These are phyloP conservation scores for Salminus brasiliensis DNA, from an alignment of 2,113 vertebrate genomes.

Conservation along the genomic window DNA sequence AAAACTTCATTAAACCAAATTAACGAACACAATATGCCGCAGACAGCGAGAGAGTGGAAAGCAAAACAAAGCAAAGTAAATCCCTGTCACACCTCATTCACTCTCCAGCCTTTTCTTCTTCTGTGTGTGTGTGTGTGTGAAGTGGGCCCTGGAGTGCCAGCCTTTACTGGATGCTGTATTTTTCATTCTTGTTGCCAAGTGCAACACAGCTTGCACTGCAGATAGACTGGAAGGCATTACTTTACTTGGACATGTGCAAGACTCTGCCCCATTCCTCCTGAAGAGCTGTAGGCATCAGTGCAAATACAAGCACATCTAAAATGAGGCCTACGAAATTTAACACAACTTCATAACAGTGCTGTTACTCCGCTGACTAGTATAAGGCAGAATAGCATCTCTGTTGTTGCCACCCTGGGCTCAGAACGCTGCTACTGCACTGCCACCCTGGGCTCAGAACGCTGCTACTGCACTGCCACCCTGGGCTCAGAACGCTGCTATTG, in stretches of 20 bases:
- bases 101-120: not conserved
- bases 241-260: not conserved
- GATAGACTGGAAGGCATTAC: not conserved
- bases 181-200: not conserved
- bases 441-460: no score
- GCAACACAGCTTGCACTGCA: not conserved
- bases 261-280: not conserved
- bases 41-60: not conserved
- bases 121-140: not conserved
- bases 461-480: no score
- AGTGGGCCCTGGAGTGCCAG: not conserved
- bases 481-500: no score
- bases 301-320: no score
- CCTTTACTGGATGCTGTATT: not conserved
- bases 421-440: no score
- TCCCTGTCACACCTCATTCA: not conserved
- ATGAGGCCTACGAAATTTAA: no score
- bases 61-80: slow-evolving; percentile 7
- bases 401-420: no score
- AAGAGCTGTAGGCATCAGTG: not conserved
- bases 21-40: not conserved
- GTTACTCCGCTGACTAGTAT: no score
- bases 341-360: no score
- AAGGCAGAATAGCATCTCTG: no score
- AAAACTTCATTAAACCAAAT: slow-evolving; percentile 23